Conservation (phyloP, 2,888 invertebrate genomes). For the Mallateleia sp. region DNA sequence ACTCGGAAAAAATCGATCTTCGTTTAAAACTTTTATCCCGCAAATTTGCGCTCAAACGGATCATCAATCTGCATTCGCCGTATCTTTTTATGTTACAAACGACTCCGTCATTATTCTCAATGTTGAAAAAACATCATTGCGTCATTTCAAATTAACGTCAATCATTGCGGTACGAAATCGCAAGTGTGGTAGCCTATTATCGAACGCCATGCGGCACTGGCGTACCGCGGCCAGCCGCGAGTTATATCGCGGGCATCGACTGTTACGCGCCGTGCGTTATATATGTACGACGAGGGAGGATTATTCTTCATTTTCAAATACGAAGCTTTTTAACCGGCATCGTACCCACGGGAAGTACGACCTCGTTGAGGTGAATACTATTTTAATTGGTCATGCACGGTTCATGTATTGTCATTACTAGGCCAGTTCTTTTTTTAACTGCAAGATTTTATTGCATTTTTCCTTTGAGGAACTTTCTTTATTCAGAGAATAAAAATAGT, state of each 20-base stretch:
- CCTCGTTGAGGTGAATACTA: slow-evolving; percentile 43
- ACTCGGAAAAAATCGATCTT: slow-evolving; percentile 54
- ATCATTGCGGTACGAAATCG: slow-evolving; percentile 46
- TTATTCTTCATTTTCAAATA: slow-evolving; percentile 62
- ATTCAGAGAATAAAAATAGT: too few species aligned
- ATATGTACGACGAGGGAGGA: slow-evolving; percentile 37
- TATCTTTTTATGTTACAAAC: slow-evolving; percentile 4
- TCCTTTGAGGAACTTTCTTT: too few species aligned
- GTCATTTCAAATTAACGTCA: slow-evolving; percentile 56
- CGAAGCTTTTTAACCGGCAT: slow-evolving; percentile 46
- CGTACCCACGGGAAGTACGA: slow-evolving; percentile 42
- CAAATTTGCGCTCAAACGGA: slow-evolving; percentile 35
- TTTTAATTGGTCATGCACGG: slow-evolving; percentile 41
- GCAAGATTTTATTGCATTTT: too few species aligned
- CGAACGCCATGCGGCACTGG: slow-evolving; percentile 65
- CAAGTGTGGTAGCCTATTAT: slow-evolving; percentile 64
- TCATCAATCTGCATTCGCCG: slow-evolving; percentile 57
- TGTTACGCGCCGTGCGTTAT: slow-evolving; percentile 41
- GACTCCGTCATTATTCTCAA: slow-evolving; percentile 23
- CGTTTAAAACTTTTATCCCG: slow-evolving; percentile 47
- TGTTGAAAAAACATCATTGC: slow-evolving; percentile 43
- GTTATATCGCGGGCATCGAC: slow-evolving; percentile 26
- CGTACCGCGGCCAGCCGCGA: slow-evolving; percentile 40
- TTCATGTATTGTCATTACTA: slow-evolving; percentile 18
- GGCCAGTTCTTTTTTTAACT: background rate